Percentiles rank a stretch among this genome's conserved stretches.
These are phyloP conservation scores for Eristalinus aeneus DNA, from an alignment of 2,888 invertebrate species.

Conservation along the genomic window DNA sequence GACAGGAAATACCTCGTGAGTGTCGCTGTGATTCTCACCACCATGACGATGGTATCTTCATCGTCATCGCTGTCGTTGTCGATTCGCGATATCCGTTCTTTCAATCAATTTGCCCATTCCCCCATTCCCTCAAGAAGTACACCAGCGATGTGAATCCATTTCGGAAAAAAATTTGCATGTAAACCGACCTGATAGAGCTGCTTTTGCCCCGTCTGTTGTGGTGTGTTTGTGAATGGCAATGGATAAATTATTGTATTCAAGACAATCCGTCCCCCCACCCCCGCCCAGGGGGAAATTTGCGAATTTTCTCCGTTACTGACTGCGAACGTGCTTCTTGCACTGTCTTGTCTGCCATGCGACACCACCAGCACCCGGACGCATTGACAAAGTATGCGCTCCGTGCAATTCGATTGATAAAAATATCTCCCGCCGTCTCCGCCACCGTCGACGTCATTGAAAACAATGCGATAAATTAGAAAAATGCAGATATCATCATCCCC, in stretches of 20 bases:
- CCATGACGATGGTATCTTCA: slow-evolving; percentile 30
- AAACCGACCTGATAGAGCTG: slow-evolving; percentile 8
- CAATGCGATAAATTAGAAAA: slow-evolving; percentile 58
- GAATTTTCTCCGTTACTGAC: slow-evolving; percentile 46
- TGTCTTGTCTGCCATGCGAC: not conserved
- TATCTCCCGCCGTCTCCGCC: not conserved
- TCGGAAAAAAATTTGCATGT: slow-evolving; percentile 56
- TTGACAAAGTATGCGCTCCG: slow-evolving; percentile 26
- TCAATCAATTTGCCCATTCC: slow-evolving; percentile 58
- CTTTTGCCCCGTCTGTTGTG: not conserved
- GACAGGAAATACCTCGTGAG: slow-evolving; percentile 45
- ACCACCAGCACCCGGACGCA: slow-evolving; percentile 29
- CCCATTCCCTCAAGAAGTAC: not conserved
- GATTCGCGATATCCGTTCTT: slow-evolving; percentile 62
- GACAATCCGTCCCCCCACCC: not conserved
- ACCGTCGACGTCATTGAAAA: slow-evolving; percentile 6
- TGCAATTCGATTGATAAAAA: slow-evolving; percentile 54
- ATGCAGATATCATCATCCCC: slow-evolving; percentile 5
- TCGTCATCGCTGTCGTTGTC: slow-evolving; percentile 1
- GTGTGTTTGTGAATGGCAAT: slow-evolving; percentile 36
- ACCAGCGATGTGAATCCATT: no score
- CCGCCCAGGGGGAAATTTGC: slow-evolving; percentile 19
- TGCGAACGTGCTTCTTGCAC: not conserved
- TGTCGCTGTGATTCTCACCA: slow-evolving; percentile 38
- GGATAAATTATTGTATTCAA: not conserved